phyloP scores from a whole-genome alignment of 35 echinoderm and acorn worm genomes.

The Heliocidaris tuberculata region DNA sequence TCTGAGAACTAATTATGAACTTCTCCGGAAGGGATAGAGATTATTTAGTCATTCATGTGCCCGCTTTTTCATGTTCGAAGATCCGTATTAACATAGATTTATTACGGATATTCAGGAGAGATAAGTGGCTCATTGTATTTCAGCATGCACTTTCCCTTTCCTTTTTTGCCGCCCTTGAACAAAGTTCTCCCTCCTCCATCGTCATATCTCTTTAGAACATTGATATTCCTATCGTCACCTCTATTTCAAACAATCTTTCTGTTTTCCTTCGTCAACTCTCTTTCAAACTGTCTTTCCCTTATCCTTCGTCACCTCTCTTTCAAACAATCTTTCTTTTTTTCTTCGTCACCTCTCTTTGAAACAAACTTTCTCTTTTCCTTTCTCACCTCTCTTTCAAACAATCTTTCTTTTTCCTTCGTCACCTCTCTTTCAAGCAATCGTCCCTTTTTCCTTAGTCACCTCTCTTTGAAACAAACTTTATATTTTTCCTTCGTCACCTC shows the following conservation, averaged over 20 bases:
- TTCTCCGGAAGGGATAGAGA: too few relatives aligned
- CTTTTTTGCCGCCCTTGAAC: too few relatives aligned
- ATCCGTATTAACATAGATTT: too few relatives aligned
- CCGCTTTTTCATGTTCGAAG: too few relatives aligned
- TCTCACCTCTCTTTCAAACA: background rate
- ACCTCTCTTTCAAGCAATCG: background rate
- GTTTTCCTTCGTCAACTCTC: background rate
- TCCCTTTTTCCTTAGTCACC: background rate
- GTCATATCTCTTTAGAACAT: too few relatives aligned
- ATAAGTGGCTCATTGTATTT: too few relatives aligned
- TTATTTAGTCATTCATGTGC: too few relatives aligned
- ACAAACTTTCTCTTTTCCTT: background rate
- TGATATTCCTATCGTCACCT: background rate
- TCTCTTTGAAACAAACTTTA: background rate
- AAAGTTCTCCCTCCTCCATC: too few relatives aligned
- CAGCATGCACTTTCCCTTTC: too few relatives aligned
- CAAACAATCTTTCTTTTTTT: background rate
- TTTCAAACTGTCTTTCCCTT: background rate
- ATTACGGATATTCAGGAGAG: too few relatives aligned
- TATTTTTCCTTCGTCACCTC: background rate
- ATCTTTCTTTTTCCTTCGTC: background rate
- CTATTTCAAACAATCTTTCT: background rate
- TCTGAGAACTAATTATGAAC: too few relatives aligned
- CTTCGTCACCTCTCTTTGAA: background rate
- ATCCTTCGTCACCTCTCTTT: too few relatives aligned